Evolutionary conservation across 2,888 invertebrate genomes (phyloP).

Genomic region (Aplocera efformata): DNA sequence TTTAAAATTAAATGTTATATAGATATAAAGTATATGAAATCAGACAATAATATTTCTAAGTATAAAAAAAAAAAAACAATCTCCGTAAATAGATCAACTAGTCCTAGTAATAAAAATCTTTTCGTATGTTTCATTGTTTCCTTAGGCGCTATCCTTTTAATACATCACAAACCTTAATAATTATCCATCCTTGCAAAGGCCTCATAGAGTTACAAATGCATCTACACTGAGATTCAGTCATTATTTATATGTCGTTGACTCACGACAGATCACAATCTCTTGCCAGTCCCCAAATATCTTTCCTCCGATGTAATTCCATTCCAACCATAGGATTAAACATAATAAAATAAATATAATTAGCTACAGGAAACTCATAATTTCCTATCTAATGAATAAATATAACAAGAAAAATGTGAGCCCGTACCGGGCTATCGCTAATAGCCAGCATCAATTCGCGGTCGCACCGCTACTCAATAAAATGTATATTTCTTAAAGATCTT

Average conservation of each 20-base stretch:
- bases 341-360: constrained; percentile 78
- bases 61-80: constrained; percentile 81
- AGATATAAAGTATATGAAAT: constrained; percentile 80
- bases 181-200: constrained; percentile 80
- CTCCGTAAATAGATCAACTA: constrained; percentile 81
- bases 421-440: constrained; percentile 60
- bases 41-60: constrained; percentile 80
- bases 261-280: constrained; percentile 81
- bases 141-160: constrained; percentile 80
- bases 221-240: constrained; percentile 82
- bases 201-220: constrained; percentile 81
- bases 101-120: constrained; percentile 80
- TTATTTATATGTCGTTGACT: constrained; percentile 81
- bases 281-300: constrained; percentile 73
- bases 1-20: constrained; percentile 67
- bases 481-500: constrained; percentile 70
- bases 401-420: constrained; percentile 68
- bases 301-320: constrained; percentile 70
- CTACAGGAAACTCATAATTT: constrained; percentile 79
- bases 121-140: constrained; percentile 81
- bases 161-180: constrained; percentile 81
- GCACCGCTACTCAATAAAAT: constrained; percentile 74
- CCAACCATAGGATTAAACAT: constrained; percentile 67
- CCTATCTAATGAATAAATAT: constrained; percentile 79
- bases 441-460: constrained; percentile 77